Base-by-base conservation (phyloP, 2,797 vertebrate species). In the Etheostoma perlongum region DNA sequence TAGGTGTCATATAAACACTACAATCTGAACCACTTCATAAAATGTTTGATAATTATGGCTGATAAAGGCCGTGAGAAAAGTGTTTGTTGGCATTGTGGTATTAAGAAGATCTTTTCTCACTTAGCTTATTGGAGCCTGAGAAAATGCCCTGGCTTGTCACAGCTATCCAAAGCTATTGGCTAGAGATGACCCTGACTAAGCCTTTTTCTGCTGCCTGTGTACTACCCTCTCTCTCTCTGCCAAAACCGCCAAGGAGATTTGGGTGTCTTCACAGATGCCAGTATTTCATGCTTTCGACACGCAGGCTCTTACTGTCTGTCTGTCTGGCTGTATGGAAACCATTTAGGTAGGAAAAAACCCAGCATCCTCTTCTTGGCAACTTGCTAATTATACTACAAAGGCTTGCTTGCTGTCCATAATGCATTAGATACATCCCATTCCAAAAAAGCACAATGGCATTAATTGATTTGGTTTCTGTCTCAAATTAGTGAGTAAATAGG, bases 141-240 rank as follows among this genome's bases (percentile, higher is more conserved):
- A 93, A 93, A 88, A 90, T 86, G 82, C 85, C 88, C 81, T 81
- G 82, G 86, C 79, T 85, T 85, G 85, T 93, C 91, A 86, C 87
- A 86, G 90, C 81, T 76, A 80, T 90, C 87, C 76, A 83, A 81
- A 90, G 86, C 88, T 84, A 87, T 88, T 89, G 91, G 92, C 89
- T 81, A 85, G 82, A 84, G 89, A 91, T 87, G 91, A 91, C 91
- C 93, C 89, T 92, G 92, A 93, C 92, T 87, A 92, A 93, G 90
- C 91, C 90, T 85, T 89, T 92, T 93, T 91, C 90, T 92, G 85
- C 90, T 88, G 92, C 85, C 86, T 88, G 76, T 87, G 88, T 89
- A 85, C 78, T 72, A 49, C 71, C 80, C 81, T 71, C 79, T 76
- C 70, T 81, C 78, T 64, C 79, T 72, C 75, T 83, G 81, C 86